Evolutionary conservation across 2,888 invertebrate species (phyloP).

Genomic region (Tetramorium bicarinatum): DNA sequence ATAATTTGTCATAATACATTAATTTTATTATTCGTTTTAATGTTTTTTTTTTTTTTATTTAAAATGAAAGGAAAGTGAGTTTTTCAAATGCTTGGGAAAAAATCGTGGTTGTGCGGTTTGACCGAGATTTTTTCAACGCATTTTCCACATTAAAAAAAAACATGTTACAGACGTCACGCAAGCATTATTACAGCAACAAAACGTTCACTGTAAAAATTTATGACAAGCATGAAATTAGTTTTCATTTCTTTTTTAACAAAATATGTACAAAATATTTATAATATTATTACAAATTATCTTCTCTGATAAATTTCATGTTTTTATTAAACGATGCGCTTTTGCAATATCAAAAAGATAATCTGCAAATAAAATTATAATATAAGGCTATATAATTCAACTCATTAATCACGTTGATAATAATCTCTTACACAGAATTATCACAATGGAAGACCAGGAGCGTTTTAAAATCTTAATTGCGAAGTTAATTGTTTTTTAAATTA

Average conservation of each 20-base stretch:
- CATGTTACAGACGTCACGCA: not conserved
- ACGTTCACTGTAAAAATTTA: not conserved
- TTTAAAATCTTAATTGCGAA: not conserved
- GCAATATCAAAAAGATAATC: not conserved
- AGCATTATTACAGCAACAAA: not conserved
- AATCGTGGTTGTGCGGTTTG: not conserved
- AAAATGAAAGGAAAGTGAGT: not conserved
- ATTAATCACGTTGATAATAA: not conserved
- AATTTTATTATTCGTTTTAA: not conserved
- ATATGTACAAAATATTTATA: not conserved
- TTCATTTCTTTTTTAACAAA: not conserved
- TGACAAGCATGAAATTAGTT: constrained; percentile 4
- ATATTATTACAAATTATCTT: not conserved
- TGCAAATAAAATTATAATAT: not conserved
- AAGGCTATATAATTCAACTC: not conserved
- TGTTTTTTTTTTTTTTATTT: not conserved
- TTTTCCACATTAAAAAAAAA: constrained; percentile 1
- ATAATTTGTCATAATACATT: not conserved
- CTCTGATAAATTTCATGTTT: not conserved
- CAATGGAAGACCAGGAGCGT: not conserved
- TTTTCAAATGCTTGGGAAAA: not conserved
- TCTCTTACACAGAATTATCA: not conserved
- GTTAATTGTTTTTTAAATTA: not conserved
- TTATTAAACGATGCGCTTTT: not conserved
- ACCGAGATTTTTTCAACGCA: not conserved